Base-by-base conservation (phyloP, 2,797 vertebrate genomes). In the Myiotriccus ornatus region DNA sequence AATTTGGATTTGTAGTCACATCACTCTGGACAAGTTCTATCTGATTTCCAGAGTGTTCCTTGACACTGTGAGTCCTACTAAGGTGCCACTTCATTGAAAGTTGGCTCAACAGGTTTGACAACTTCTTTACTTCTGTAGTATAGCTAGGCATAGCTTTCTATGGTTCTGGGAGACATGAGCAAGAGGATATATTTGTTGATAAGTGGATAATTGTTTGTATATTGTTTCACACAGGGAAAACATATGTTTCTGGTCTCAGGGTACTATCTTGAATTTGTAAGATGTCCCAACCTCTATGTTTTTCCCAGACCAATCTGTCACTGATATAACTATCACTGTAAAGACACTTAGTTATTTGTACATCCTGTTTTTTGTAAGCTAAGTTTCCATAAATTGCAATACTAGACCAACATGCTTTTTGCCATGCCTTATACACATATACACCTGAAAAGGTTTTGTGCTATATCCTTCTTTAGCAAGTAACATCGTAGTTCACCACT, bases 211-310 rank as follows among this genome's bases (percentile, higher is more conserved):
- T 88, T 84, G 60, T 84, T 94, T 92, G 93, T 94, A 78, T 93
- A 79, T 14, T 25, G 47, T 92, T 95, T 94, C 94, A 95, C 69
- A 93, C 82, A 76, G 91, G 84, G 93, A 93, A 95, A 92, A 89
- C 94, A 85, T 89, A 89, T 94, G 91, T 35, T 92, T 93, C 65
- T 74, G 55, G 37, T 81, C 82, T 92, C 62, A 49, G 9, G 32
- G 27, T 63, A 62, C 24, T 65, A 46, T 62, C 62, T 73, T 88
- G 47, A 32, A 53, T 87, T 95, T 91, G 13, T 73, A 56, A 35
- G 76, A 23, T n/a, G 44, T 52, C 82, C 43, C 73, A 78, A 53
- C 21, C 23, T 84, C 60, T 70, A 17, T 53, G 6, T 77, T 87
- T 95, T 78, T 43, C 34, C 49, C 53, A 53, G 43, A 96, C 57